Evolutionary conservation across 2,888 invertebrate genomes (phyloP), one percentile per base, ranked within the genome.

Genomic region (Cheilosia variabilis): DNA sequence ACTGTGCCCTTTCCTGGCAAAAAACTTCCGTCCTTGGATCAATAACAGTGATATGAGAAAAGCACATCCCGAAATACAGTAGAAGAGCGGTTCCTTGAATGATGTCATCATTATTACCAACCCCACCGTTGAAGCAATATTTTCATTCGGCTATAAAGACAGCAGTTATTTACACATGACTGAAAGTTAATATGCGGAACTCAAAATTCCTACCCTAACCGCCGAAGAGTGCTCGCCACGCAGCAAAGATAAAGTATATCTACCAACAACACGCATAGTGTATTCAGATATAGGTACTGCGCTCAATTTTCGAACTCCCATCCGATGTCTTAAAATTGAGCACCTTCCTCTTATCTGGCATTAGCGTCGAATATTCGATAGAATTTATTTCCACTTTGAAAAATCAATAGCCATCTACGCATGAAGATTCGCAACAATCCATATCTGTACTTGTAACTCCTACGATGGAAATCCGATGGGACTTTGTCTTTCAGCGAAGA

Each of bases 371-470:
- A 45, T n/a, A 19, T 24, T 58, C 22, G 22, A 58, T 37, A 6
- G 17, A 27, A 47, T 60, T 58, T 37, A 17, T 31, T 60, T 50
- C 9, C 41, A 37, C 4, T 6, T 22, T 10, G 13, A 43, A 73
- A 73, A 73, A 73, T 73, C 73, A 17, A 73, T 65, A 47, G 24
- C 37, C 55, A 4, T 17, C 27, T 53, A 43, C 43, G 62, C 72
- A 63, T 22, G 55, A 53, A 17, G 63, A 15, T 43, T 43, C 7
- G 7, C 27, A 43, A 63, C 47, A 55, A 45, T 22, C 24, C 53
- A 22, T 13, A 9, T 45, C 5, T 60, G 15, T 60, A 47, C 19
- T 22, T n/a, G n/a, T 62, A 43, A n/a, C 45, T n/a, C 27, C 4
- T 31, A 3, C 15, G 7, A 34, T 17, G 10, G 0, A n/a, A 27